Base-by-base conservation (phyloP, 2,113 vertebrate species). In the Bucco capensis region DNA sequence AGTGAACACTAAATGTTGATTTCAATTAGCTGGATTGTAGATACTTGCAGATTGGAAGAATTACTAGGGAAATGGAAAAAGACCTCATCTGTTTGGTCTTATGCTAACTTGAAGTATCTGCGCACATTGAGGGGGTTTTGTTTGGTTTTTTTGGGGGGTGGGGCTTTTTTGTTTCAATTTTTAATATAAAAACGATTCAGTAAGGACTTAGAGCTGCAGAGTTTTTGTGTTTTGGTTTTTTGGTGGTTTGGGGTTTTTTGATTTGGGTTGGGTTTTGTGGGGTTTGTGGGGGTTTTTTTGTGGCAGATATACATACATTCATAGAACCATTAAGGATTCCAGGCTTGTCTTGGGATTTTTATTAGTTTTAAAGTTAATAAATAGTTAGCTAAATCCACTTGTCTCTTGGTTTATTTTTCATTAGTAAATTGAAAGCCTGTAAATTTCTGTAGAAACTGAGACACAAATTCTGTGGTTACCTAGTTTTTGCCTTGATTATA, bases 331-430 rank as follows among this genome's bases (percentile, higher is more conserved):
- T 98, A 97, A 98, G 98, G 97, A 97, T 98, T 98, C 98, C 98
- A 98, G 97, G 97, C 98, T 92, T 97, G 97, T 97, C 97, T 97
- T 98, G 98, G 98, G 98, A 98, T 98, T 99, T 98, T 98, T 98
- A 98, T 98, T 98, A 98, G 98, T 98, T 98, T 98, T 97, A 98
- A 98, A 98, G 98, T 98, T 98, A 99, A 42, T 42, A 42, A 42
- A 99, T 99, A 99, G 98, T 98, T 98, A 99, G 98, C 98, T 98
- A 98, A 99, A 98, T 98, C 98, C 98, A 97, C 83, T 94, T 94
- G 98, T 98, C 97, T 98, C 97, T 94, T 95, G 97, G 96, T 97
- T 97, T 97, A 73, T 97, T 97, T 98, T 96, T 96, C 90, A 96
- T 90, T 95, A 97, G 73, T 89, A 95, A 96, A 92, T 96, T 94